Evolutionary conservation across 2,797 vertebrate genomes (phyloP), one percentile per base, ranked within the genome.

Genomic region (Melanotaenia nigrans): DNA sequence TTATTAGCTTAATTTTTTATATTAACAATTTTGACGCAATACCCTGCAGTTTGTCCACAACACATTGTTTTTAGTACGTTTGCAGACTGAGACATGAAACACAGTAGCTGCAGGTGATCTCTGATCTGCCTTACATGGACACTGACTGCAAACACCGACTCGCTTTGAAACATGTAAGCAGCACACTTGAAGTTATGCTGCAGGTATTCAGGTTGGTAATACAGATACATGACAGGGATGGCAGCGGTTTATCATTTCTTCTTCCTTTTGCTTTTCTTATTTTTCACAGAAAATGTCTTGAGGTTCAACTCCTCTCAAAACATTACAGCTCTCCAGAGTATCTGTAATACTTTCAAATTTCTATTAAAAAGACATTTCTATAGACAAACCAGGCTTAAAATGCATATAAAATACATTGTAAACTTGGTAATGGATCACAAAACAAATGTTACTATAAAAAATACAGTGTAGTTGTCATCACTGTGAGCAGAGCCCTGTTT

Each of bases 161-260:
- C 49, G 1, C 51, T 53, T 10, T 53, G 2, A 11, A 25, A 53
- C 22, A 53, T 51, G 51, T 5, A 14, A 61, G 6, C 5, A 45
- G 40, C 9, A 24, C 28, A 38, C 14, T 35, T 45, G 40, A 16
- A 16, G 40, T 42, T 42, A 16, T 40, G 38, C 38, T 53, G 61
- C 16, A 65, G 55, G 16, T 45, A 12, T 54, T 70, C n/a, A 13
- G 33, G 32, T 58, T 56, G 65, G 58, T 67, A 24, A 67, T 51
- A 47, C 0, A 33, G 28, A 67, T 51, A 47, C 1, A 30, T 25
- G 6, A 58, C 22, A 55, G 1, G 18, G 67, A 67, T 18, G 38
- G 11, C 3, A 61, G 59, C 56, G 57, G 80, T 87, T 84, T 86
- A 89, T 86, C 10, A 87, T 86, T 85, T 70, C 62, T 64, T 61